Conservation (phyloP, 2,113 vertebrate species). For the Thamnophis sirtalis region DNA sequence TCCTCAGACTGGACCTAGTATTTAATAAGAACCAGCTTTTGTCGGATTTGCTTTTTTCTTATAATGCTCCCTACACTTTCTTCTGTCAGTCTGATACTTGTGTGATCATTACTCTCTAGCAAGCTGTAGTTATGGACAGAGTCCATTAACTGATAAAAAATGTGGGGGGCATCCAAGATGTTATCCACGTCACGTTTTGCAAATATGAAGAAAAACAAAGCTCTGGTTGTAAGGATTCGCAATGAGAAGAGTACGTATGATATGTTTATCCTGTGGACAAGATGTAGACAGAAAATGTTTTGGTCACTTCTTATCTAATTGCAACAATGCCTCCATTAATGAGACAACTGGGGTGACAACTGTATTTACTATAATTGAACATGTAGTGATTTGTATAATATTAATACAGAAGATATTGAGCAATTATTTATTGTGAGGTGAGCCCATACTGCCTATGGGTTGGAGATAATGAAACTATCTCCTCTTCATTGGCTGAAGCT, state of each 20-base stretch:
- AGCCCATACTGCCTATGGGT: neutral
- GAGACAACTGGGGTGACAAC: neutral
- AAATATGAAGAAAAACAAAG: neutral
- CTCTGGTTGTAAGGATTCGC: neutral
- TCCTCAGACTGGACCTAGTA: constrained; percentile 19
- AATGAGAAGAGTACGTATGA: neutral
- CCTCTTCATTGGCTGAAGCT: neutral
- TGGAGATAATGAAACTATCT: neutral
- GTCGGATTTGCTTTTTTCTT: constrained; percentile 25
- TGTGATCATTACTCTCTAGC: neutral
- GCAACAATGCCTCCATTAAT: neutral
- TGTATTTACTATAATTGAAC: neutral
- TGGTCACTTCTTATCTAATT: neutral
- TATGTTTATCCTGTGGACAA: neutral
- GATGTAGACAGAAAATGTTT: neutral
- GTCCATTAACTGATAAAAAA: neutral
- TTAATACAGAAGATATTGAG: neutral
- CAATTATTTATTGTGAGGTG: neutral
- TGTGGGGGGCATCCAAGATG: neutral
- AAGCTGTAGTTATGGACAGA: neutral
- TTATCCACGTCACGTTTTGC: neutral
- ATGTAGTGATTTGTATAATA: neutral
- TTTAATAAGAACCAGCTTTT: constrained; percentile 39
- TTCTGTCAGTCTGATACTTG: neutral
- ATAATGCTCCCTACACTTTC: neutral